phyloP scores from a whole-genome alignment of 2,113 vertebrate species.

The Indicator maculatus region DNA sequence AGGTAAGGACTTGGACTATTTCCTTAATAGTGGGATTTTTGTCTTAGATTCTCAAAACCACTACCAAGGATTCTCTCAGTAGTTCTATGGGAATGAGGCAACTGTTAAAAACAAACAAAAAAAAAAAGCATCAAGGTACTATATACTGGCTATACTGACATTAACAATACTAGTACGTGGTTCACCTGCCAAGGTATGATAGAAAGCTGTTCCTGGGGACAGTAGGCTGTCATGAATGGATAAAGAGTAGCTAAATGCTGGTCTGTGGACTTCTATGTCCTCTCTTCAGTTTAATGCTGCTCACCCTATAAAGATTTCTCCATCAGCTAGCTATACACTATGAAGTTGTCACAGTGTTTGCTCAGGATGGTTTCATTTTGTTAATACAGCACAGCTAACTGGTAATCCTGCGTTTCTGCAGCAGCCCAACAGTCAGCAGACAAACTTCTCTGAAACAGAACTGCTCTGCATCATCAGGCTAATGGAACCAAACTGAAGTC shows the following conservation, averaged over 20 bases:
- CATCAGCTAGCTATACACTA: not conserved
- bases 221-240: not conserved
- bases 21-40: not conserved
- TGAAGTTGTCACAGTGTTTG: not conserved
- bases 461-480: no score
- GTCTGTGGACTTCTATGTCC: not conserved
- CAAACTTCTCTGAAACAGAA: no score
- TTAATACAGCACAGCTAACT: not conserved
- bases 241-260: not conserved
- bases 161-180: not conserved
- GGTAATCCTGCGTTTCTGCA: not conserved
- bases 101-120: not conserved
- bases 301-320: not conserved
- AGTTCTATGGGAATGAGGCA: not conserved
- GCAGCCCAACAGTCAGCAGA: no score
- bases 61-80: conserved; percentile 1
- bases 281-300: not conserved
- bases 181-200: not conserved
- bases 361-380: not conserved
- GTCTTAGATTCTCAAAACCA: conserved; percentile 18
- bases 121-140: not conserved
- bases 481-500: no score
- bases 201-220: not conserved
- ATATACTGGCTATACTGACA: not conserved
- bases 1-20: not conserved